Percentiles rank a stretch among this genome's conserved stretches.
These are phyloP conservation scores for Rhinoptilus africanus DNA, from an alignment of 2,113 vertebrate species.

Conservation along the genomic window DNA sequence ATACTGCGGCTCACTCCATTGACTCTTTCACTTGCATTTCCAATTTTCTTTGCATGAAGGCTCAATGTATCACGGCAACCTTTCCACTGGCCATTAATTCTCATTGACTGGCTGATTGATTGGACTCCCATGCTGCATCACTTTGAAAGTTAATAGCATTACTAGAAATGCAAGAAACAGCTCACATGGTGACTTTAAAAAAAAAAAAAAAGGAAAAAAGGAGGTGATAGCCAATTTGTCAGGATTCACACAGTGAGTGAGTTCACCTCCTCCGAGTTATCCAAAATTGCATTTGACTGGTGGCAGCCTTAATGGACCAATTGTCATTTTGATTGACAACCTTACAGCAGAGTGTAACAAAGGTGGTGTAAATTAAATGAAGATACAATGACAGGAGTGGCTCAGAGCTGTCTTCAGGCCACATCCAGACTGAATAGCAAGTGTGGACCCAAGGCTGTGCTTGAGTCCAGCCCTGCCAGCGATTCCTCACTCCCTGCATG, in stretches of 20 bases:
- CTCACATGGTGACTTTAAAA: background rate
- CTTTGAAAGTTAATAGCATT: background rate
- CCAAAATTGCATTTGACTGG: background rate
- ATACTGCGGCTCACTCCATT: background rate
- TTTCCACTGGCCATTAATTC: constrained; percentile 13
- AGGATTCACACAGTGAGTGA: background rate
- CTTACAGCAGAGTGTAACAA: background rate
- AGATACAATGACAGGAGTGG: background rate
- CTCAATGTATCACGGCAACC: constrained; percentile 7
- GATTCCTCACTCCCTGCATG: fast-evolving
- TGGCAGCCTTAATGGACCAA: background rate
- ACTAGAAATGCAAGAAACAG: background rate
- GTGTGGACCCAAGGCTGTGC: background rate
- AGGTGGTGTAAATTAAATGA: background rate
- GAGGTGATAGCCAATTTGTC: background rate
- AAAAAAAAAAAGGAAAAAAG: background rate
- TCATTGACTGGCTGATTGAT: background rate
- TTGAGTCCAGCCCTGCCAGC: background rate
- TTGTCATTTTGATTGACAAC: constrained; percentile 23
- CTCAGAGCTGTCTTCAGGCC: background rate
- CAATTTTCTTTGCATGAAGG: constrained; percentile 24
- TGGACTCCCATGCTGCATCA: background rate
- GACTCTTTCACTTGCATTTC: constrained; percentile 22
- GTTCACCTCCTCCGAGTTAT: background rate
- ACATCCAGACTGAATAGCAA: background rate